These are phyloP conservation scores for Eristalis arbustorum DNA, from an alignment of 2,888 invertebrate species.

Conservation along the genomic window DNA sequence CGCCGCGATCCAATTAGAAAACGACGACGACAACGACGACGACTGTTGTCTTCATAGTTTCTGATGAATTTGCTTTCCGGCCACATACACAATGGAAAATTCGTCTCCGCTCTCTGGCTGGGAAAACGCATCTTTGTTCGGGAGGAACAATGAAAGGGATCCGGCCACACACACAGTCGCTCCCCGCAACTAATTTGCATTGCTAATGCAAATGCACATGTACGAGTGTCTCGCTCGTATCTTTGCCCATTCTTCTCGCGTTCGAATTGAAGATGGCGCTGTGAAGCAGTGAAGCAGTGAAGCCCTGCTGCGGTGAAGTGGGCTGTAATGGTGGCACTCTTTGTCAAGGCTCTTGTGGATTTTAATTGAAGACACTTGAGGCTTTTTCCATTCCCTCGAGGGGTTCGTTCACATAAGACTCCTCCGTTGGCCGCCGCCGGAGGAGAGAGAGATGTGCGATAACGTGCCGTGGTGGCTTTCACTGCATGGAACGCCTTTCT, in stretches of 20 bases:
- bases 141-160: slow-evolving; percentile 18
- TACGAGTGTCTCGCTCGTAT: not conserved
- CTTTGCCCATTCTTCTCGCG: not conserved
- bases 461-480: not conserved
- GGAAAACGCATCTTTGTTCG: slow-evolving; percentile 28
- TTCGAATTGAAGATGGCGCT: not conserved
- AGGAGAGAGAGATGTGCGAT: not conserved
- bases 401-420: not conserved
- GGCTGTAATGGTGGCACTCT: slow-evolving; percentile 19
- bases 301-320: not conserved
- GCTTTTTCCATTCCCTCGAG: slow-evolving; percentile 17
- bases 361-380: slow-evolving; percentile 40
- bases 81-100: slow-evolving; percentile 13
- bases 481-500: not conserved
- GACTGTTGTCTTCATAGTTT: slow-evolving; percentile 1
- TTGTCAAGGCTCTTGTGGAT: slow-evolving; percentile 35
- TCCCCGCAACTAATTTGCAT: slow-evolving; percentile 37
- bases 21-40: not conserved
- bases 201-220: slow-evolving; percentile 36
- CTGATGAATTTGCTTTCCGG: slow-evolving; percentile 46
- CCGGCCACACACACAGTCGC: not conserved
- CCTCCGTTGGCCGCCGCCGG: not conserved
- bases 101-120: slow-evolving; percentile 14
- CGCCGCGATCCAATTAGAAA: slow-evolving; percentile 29
- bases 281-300: not conserved